These are phyloP conservation scores for Flabesymbios commensalis DNA, from an alignment of 2,888 invertebrate species.

Conservation along the genomic window DNA sequence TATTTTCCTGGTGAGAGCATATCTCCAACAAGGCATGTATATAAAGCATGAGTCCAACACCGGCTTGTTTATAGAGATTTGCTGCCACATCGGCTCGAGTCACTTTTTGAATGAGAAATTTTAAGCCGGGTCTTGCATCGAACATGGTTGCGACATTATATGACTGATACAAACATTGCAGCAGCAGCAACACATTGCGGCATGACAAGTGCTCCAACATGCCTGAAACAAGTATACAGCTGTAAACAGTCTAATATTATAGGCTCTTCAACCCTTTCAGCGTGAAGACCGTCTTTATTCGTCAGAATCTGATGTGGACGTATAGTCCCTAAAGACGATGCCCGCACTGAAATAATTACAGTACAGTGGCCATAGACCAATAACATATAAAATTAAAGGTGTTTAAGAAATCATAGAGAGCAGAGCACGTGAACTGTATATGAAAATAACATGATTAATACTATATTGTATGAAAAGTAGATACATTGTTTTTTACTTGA, in stretches of 20 bases:
- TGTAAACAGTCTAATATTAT: slow-evolving; percentile 7
- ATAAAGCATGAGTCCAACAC: slow-evolving; percentile 83
- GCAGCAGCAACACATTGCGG: slow-evolving; percentile 45
- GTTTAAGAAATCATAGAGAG: background rate
- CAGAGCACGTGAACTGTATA: too few relatives aligned
- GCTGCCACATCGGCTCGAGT: slow-evolving; percentile 57
- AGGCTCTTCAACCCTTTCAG: too few relatives aligned
- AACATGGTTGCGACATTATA: slow-evolving; percentile 83
- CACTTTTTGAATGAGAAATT: slow-evolving; percentile 86
- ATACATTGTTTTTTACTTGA: too few relatives aligned
- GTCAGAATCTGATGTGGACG: too few relatives aligned
- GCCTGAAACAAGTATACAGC: slow-evolving; percentile 45
- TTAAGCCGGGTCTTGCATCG: slow-evolving; percentile 86
- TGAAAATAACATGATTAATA: too few relatives aligned
- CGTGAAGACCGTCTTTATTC: too few relatives aligned
- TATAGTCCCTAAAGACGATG: too few relatives aligned
- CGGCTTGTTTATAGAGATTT: slow-evolving; percentile 71
- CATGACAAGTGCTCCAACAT: slow-evolving; percentile 49
- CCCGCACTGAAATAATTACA: too few relatives aligned
- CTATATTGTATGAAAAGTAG: too few relatives aligned
- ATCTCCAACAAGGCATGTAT: slow-evolving; percentile 83
- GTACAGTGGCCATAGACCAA: too few relatives aligned
- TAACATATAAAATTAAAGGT: background rate
- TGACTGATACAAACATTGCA: slow-evolving; percentile 72
- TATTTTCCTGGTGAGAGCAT: slow-evolving; percentile 65